phyloP scores from a whole-genome alignment of 1,140 invertebrate species.

The Drosophila aff. region DNA sequence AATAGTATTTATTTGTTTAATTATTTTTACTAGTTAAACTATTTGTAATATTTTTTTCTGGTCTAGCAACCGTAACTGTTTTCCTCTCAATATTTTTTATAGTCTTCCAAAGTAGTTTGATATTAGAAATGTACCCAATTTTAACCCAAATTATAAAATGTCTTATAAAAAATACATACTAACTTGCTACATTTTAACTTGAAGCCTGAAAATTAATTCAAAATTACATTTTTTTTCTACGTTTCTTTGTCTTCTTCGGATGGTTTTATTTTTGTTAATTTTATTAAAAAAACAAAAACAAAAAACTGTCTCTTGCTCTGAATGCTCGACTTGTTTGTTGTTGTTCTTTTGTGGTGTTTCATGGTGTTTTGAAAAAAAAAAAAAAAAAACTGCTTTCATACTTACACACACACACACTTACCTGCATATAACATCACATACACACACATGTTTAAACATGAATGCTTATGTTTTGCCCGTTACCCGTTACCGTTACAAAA shows the following conservation, averaged over 20 bases:
- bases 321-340: constrained; percentile 82
- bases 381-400: constrained; percentile 73
- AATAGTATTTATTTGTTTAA: too few relatives aligned
- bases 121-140: not conserved
- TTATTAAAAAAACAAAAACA: not conserved
- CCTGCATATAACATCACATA: constrained; percentile 18
- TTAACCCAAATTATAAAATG: not conserved
- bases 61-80: not conserved
- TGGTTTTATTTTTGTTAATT: constrained; percentile 57
- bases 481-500: constrained; percentile 63
- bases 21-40: not conserved
- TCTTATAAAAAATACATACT: not conserved
- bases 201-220: constrained; percentile 65
- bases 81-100: not conserved
- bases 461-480: constrained; percentile 67
- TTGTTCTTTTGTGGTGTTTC: constrained; percentile 70
- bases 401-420: constrained; percentile 51
- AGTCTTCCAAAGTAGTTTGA: not conserved
- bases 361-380: constrained; percentile 66
- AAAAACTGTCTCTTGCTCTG: constrained; percentile 65
- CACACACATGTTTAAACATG: constrained; percentile 39
- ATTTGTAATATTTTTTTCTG: not conserved
- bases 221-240: constrained; percentile 35
- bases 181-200: constrained; percentile 6
- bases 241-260: constrained; percentile 28